phyloP scores from a whole-genome alignment of 2,113 vertebrate genomes.

The Climacteris rufus region DNA sequence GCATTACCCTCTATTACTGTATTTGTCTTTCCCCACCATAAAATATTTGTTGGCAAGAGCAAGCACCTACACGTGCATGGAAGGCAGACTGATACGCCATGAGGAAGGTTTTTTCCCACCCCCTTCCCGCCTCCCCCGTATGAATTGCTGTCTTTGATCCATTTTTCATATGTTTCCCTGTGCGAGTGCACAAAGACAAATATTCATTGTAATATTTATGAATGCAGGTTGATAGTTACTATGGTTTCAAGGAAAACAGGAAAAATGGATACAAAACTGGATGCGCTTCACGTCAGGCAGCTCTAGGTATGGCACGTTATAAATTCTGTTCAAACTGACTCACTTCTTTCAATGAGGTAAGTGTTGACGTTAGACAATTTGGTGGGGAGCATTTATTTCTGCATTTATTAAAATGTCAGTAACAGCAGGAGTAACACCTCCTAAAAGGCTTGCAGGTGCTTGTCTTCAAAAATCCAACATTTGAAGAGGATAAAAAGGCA shows the following conservation, averaged over 20 bases:
- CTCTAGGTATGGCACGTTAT: neutral
- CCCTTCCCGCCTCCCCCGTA: neutral
- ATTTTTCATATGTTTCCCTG: constrained; percentile 15
- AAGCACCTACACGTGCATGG: fast-evolving
- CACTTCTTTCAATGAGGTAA: constrained; percentile 62
- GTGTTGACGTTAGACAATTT: constrained; percentile 68
- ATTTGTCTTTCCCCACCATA: neutral
- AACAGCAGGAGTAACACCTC: constrained; percentile 51
- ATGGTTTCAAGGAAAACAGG: constrained; percentile 45
- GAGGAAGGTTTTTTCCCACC: fast-evolving
- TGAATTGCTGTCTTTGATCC: constrained; percentile 13
- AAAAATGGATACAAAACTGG: constrained; percentile 18
- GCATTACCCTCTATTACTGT: neutral
- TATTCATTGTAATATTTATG: constrained; percentile 36
- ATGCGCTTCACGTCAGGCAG: neutral
- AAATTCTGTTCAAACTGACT: constrained; percentile 56
- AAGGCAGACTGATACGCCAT: fast-evolving
- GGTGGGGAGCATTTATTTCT: constrained; percentile 63
- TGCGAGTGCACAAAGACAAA: constrained; percentile 33
- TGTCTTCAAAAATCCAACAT: constrained; percentile 41
- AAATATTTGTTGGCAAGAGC: neutral
- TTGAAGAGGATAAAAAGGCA: constrained; percentile 8
- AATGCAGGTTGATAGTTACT: constrained; percentile 13
- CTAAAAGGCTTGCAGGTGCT: constrained; percentile 64
- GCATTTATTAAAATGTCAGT: constrained; percentile 72